Evolutionary conservation across 2,797 vertebrate species (phyloP).

Genomic region (Crypturellus tataupa): DNA sequence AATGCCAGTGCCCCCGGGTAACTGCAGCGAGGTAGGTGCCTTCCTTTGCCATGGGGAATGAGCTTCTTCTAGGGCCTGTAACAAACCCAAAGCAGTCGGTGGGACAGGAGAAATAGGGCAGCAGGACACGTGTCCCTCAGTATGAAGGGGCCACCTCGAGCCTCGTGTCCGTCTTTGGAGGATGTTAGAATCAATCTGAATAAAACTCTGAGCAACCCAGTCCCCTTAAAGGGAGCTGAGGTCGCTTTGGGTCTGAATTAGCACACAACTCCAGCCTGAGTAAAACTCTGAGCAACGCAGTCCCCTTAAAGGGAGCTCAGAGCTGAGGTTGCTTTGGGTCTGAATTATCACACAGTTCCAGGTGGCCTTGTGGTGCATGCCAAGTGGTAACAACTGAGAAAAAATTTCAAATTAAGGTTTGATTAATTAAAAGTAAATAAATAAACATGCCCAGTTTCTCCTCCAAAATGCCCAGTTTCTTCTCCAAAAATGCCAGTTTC

Average conservation of each 20-base stretch:
- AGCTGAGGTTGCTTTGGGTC: background rate
- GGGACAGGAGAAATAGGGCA: background rate
- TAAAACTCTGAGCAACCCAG: background rate
- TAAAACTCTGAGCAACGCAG: background rate
- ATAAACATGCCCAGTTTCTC: no score
- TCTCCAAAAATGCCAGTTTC: no score
- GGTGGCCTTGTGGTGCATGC: background rate
- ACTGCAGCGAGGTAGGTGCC: slow-evolving; percentile 41
- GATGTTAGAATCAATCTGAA: background rate
- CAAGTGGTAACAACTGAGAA: background rate
- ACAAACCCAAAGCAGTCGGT: accelerated
- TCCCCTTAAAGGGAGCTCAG: background rate
- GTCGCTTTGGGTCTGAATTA: background rate
- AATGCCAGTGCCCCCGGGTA: background rate
- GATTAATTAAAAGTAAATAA: background rate
- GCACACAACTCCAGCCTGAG: accelerated
- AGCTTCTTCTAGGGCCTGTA: background rate
- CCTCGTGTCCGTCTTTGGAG: accelerated
- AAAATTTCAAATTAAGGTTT: background rate
- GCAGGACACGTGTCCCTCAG: accelerated
- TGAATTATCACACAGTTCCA: background rate
- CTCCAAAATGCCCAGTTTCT: no score
- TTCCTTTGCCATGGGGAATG: accelerated
- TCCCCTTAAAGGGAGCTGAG: background rate
- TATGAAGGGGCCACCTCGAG: accelerated